Base-by-base conservation (phyloP, 2,888 invertebrate genomes). In the Lasioglossum pauxillum region DNA sequence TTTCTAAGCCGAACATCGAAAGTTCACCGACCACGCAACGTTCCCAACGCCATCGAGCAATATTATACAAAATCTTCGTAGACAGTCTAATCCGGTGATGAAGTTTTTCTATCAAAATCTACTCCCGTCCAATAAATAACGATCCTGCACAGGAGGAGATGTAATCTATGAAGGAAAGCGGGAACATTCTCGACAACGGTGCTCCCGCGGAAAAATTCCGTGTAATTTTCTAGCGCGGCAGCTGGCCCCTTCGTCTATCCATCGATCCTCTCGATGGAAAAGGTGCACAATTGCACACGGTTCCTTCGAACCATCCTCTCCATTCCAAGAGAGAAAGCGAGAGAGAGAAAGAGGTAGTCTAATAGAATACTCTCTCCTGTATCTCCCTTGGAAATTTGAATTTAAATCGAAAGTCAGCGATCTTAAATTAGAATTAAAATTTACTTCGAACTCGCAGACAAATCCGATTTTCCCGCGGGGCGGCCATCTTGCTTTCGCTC, bases 201-300 rank as follows among this genome's bases (percentile, higher is more conserved):
- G 1, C 75, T 72, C 44, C 64, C 75, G 75, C 79, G 85, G 46
- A 75, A 76, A 85, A 85, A 67, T 78, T 76, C 53, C 27, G 27
- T 10, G 85, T 57, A 85, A 85, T 85, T 85, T 73, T n/a, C 64
- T 64, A 75, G 79, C 38, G 85, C 85, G 27, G 78, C 85, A 85
- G 78, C 85, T 85, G 85, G 85, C 67, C 75, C 12, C 23, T 69
- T 73, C 53, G 75, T 53, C 35, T 69, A 49, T 71, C 49, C 35
- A 35, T 44, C n/a, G 75, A 71, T 60, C 75, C 75, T 78, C 78
- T 74, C 85, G 49, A 84, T 84, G 84, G 75, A 49, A 84, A 78
- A 75, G 75, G 78, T 46, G 74, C 73, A 78, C 84, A 78, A 84
- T 84, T 53, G 69, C 78, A 27, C 78, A 44, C 78, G 84, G 84